These are phyloP conservation scores for Ondatra zibethicus DNA, from an alignment of 2,113 vertebrate species.

Conservation along the genomic window DNA sequence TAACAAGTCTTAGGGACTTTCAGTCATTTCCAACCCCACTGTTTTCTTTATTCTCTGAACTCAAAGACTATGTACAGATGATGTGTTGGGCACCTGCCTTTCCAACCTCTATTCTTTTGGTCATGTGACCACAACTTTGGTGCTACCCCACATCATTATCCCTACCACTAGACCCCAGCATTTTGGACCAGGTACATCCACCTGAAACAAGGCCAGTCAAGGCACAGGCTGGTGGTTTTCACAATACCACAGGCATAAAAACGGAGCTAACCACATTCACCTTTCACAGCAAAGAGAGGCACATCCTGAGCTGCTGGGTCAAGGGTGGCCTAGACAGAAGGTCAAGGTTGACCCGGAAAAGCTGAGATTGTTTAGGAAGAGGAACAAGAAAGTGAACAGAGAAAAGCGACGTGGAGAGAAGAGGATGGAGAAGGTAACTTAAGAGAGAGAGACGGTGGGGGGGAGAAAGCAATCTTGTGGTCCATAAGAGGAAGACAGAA, in stretches of 20 bases:
- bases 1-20: not conserved
- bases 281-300: not conserved
- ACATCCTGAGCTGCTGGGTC: not conserved
- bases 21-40: not conserved
- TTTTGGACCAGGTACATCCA: not conserved
- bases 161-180: not conserved
- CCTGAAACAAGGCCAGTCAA: not conserved
- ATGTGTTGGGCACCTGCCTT: not conserved
- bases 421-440: not conserved
- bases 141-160: fast-evolving
- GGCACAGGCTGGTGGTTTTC: not conserved
- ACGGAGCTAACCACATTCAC: not conserved
- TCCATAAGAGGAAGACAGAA: not conserved
- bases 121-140: not conserved
- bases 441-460: not conserved
- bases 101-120: not conserved
- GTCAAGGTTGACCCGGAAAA: not conserved
- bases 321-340: not conserved
- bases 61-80: not conserved
- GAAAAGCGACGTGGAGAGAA: not conserved
- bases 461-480: not conserved
- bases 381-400: not conserved
- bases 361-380: not conserved
- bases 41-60: not conserved
- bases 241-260: not conserved